A percentile compares a stretch with the other conserved stretches of the same genome.
These are phyloP conservation scores for Palaemon carinicauda DNA, from an alignment of 1,140 invertebrate genomes.

Conservation along the genomic window DNA sequence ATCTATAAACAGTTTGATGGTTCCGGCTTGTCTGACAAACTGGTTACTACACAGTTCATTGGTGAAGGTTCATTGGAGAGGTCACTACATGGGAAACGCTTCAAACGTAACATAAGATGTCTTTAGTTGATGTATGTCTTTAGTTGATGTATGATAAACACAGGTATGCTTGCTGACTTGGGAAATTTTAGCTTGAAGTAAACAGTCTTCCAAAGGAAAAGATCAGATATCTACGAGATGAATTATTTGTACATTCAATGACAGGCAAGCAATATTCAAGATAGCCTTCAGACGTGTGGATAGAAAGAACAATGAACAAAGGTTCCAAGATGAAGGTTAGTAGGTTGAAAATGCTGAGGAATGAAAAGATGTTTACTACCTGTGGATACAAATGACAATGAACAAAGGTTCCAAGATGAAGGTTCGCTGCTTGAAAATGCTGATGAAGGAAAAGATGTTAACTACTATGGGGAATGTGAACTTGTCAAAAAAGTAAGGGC, in stretches of 20 bases:
- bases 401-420: slow-evolving; percentile 17
- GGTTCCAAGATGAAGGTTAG: slow-evolving; percentile 1
- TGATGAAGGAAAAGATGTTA: background rate
- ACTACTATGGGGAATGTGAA: background rate
- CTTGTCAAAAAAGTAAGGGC: background rate
- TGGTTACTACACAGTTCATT: slow-evolving; percentile 10
- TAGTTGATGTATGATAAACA: background rate
- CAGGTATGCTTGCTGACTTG: background rate
- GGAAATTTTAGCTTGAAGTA: too few species aligned
- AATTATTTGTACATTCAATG: background rate
- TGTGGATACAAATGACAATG: background rate
- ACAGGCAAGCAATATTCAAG: background rate
- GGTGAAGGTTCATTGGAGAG: background rate
- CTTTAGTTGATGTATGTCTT: background rate
- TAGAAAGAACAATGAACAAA: slow-evolving; percentile 5
- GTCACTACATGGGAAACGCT: background rate
- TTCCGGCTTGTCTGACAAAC: slow-evolving; percentile 19
- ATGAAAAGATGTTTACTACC: background rate
- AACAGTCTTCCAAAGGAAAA: background rate
- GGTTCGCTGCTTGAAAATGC: too few species aligned
- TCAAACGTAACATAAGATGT: background rate
- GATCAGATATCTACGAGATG: background rate
- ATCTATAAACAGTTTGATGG: slow-evolving; percentile 19
- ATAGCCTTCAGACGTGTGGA: background rate
- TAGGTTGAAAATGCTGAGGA: too few species aligned